A percentile compares a stretch with the other conserved stretches of the same genome.
phyloP scores from a whole-genome alignment of 2,113 vertebrate species.

The Neogobius melanostomus region DNA sequence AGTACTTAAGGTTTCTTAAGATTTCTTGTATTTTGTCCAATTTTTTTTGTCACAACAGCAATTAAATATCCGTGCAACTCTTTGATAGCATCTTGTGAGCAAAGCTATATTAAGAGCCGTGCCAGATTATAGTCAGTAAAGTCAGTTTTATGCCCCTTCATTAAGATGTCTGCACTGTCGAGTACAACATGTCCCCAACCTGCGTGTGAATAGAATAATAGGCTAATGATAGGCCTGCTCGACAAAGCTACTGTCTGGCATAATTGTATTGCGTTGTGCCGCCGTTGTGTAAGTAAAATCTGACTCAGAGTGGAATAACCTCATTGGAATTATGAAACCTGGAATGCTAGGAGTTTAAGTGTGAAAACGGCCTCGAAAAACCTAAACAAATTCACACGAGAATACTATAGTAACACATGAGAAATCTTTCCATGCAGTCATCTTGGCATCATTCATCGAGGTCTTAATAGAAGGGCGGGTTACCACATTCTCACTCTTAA shows the following conservation, averaged over 20 bases:
- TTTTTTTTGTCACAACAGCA: too few species aligned
- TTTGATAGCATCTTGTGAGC: not conserved
- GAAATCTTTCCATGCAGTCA: constrained; percentile 14
- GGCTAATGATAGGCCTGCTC: constrained; percentile 50
- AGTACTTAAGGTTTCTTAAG: too few species aligned
- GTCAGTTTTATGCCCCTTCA: constrained; percentile 3
- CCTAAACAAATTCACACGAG: not conserved
- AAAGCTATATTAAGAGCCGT: not conserved
- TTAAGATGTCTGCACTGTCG: constrained; percentile 3
- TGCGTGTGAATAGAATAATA: constrained; percentile 43
- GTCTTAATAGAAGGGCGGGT: constrained; percentile 8
- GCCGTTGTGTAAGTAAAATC: constrained; percentile 45
- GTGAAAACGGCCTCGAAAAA: not conserved
- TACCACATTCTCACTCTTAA: constrained; percentile 25
- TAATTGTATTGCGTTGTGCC: constrained; percentile 48
- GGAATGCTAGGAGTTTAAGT: constrained; percentile 12
- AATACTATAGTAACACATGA: not conserved
- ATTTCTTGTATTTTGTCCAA: too few species aligned
- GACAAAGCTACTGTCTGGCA: constrained; percentile 52
- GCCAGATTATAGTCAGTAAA: not conserved
- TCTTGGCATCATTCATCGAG: constrained; percentile 12
- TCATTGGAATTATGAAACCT: constrained; percentile 37
- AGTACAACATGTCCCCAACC: constrained; percentile 47
- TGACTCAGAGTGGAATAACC: constrained; percentile 17
- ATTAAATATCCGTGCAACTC: too few species aligned